These are phyloP conservation scores for Rhopilema esculentum DNA, from an alignment of 30 jellyfish, hydroid and myxozoan genomes.

Conservation along the genomic window DNA sequence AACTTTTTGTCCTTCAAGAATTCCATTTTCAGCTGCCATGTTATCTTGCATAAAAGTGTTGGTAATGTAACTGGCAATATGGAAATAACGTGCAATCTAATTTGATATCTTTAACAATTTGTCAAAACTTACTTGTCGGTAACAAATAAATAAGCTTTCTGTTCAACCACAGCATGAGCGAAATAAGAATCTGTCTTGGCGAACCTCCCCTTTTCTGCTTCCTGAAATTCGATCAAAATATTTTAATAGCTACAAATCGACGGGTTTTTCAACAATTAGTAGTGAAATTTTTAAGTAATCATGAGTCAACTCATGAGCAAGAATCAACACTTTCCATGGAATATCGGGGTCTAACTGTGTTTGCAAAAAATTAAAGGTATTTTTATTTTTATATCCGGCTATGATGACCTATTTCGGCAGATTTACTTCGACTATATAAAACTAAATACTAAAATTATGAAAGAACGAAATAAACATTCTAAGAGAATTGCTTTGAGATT, in stretches of 20 bases:
- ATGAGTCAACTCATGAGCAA: neutral
- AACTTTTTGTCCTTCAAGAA: no score
- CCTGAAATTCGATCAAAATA: slow-evolving; percentile 46
- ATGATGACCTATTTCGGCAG: no score
- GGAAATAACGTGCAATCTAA: no score
- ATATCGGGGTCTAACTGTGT: neutral
- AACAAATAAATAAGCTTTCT: slow-evolving; percentile 63
- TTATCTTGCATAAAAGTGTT: no score
- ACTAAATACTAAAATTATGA: no score
- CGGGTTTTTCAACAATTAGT: neutral
- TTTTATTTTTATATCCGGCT: no score
- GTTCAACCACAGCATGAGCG: slow-evolving; percentile 83
- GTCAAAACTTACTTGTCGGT: slow-evolving; percentile 85
- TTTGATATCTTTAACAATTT: no score
- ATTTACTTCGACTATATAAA: no score
- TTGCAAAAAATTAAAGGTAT: neutral
- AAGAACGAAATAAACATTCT: no score
- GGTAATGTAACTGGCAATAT: no score
- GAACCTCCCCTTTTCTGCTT: slow-evolving; percentile 88
- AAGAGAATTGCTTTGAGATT: no score
- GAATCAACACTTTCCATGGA: neutral
- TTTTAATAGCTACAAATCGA: neutral
- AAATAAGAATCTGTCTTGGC: slow-evolving; percentile 80
- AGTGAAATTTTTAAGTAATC: neutral
- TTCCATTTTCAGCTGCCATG: no score